phyloP scores from a whole-genome alignment of 1,140 invertebrate genomes.

The Homarus americanus region DNA sequence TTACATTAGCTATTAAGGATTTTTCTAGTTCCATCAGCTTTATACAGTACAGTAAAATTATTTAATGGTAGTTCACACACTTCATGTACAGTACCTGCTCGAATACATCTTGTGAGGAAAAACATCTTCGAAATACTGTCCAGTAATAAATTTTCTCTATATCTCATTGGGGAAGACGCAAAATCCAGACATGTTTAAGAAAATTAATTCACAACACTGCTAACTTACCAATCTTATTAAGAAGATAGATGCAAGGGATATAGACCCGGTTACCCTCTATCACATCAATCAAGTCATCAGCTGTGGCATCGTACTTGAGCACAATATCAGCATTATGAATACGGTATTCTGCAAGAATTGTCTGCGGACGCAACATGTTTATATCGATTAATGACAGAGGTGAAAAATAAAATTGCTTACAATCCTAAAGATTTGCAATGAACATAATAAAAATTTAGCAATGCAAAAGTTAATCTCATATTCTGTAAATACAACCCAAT shows the following conservation, averaged over 20 bases:
- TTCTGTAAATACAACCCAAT: no score
- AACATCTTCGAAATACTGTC: no score
- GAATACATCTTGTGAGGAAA: no score
- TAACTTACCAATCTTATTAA: slow-evolving; percentile 96
- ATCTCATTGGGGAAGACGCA: no score
- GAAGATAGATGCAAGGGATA: slow-evolving; percentile 98
- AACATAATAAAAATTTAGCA: background rate
- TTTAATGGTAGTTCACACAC: no score
- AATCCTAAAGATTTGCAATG: background rate
- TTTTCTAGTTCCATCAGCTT: no score
- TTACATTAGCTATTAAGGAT: no score
- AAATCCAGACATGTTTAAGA: no score
- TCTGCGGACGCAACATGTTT: slow-evolving; percentile 76
- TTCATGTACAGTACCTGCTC: no score
- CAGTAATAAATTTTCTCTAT: no score
- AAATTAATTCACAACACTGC: background rate
- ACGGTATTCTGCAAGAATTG: slow-evolving; percentile 97
- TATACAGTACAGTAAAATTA: no score
- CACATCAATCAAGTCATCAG: slow-evolving; percentile 98
- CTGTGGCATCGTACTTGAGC: slow-evolving; percentile 93
- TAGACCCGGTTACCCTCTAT: slow-evolving; percentile 99
- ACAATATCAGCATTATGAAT: slow-evolving; percentile 99
- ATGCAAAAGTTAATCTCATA: no score
- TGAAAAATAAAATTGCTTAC: background rate
- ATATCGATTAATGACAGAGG: background rate